Base-by-base conservation (phyloP, 1,140 invertebrate species). In the Calephelis nemesis region DNA sequence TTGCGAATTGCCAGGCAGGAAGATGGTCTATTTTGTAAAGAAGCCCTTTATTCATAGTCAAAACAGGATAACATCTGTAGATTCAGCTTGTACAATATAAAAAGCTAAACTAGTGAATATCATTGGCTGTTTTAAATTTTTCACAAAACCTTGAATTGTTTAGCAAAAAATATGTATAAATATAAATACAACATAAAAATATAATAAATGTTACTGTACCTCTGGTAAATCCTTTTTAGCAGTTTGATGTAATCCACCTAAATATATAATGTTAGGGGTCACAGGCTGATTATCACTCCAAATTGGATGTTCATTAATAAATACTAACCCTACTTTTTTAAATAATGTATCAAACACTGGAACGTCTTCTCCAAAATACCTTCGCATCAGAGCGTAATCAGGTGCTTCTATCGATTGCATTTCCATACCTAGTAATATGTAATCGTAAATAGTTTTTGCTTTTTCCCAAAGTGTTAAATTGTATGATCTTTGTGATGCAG, bases 251-350 rank as follows among this genome's bases (percentile, higher is more conserved):
- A 92, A 74, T 6, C 92, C 92, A 45, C 87, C 91, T 60, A 93
- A 78, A 68, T 90, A 78, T 8, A 93, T 73, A 5, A 93, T 83
- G 65, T 74, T 82, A 0, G 92, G 92, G 45, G 88, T 80, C 6
- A 87, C 69, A 3, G 93, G 88, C 39, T 88, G 81, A 58, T 87
- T 81, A 54, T 82, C 79, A 15, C 86, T 79, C 74, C 92, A 85
- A 47, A 88, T 73, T 4, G 87, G 87, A 85, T 93, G 87, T 10
- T 79, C 79, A 75, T 93, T 93, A 0, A 92, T 62, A 70, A 95
- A 92, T n/a, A 94, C 58, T 75, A 95, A 75, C 63, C 90, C 91
- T 0, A 92, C 77, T 76, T 93, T 93, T 54, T 81, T 79, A 47
- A 83, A 79, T 40, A 94, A 73, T 66, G 92, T 88, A 0, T 79